Evolutionary conservation across 2,888 invertebrate species (phyloP), one percentile per base, ranked within the genome.

Genomic region (Pterostichus madidus): DNA sequence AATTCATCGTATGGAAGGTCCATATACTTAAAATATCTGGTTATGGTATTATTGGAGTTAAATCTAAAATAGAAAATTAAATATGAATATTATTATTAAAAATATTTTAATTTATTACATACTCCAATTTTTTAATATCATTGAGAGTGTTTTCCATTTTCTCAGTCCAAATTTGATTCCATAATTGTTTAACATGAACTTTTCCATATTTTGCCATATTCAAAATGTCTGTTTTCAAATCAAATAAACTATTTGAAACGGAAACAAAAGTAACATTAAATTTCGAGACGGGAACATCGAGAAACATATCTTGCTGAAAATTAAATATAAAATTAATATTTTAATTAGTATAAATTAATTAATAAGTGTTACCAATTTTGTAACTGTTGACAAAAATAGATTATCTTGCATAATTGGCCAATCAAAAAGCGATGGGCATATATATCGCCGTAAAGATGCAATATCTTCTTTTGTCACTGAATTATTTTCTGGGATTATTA

Each of bases 371-470:
- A 92, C 92, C n/a, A 91, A 90, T 82, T 91, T 91, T 52, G 91
- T 87, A 15, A 91, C 87, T 0, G 91, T 61, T 85, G 91, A 90
- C 0, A 92, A 86, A 0, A 92, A 86, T 0, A 88, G 87, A 83
- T 92, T 92, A 0, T 91, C 91, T 5, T 91, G 91, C 84, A 91
- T 84, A 0, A 91, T 91, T 6, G 91, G 85, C 91, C 91, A 91
- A 86, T 91, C 89, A 44, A 92, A 86, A 3, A 91, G 84, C 0
- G 91, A 90, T 0, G 91, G 91, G 61, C 92, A 92, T 3, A 91
- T 82, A 83, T 90, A 89, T 0, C 91, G 91, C 76, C 88, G 86
- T 0, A 91, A 87, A 11, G 87, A 87, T 0, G 82, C 73, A 3
- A 91, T 85, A 15, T 88, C 86, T 0, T 84, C 82, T 0, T 56